Evolutionary conservation across 1,140 invertebrate species (phyloP).

Genomic region (Bombus pascuorum): DNA sequence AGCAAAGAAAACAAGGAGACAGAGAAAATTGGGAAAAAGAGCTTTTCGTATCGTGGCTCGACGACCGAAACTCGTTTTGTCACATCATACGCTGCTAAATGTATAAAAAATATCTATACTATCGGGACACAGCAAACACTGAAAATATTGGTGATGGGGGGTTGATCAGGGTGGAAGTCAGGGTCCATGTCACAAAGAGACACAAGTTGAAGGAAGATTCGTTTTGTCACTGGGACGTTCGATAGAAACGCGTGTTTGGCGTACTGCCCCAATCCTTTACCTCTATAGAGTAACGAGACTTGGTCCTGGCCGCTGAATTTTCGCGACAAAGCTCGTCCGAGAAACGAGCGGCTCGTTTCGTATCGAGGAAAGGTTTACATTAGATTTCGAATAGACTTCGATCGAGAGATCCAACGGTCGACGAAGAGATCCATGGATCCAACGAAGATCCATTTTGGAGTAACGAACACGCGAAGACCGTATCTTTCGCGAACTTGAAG

Average conservation of each 20-base stretch:
- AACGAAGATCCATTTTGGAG: not conserved
- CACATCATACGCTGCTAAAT: slow-evolving; percentile 73
- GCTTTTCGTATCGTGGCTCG: slow-evolving; percentile 17
- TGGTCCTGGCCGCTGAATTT: not conserved
- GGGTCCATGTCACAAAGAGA: slow-evolving; percentile 67
- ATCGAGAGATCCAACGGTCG: slow-evolving; percentile 15
- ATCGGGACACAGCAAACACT: slow-evolving; percentile 80
- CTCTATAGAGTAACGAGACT: not conserved
- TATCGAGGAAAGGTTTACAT: slow-evolving; percentile 64
- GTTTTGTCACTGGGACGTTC: too few species aligned
- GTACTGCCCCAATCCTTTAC: slow-evolving; percentile 17
- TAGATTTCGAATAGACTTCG: slow-evolving; percentile 53
- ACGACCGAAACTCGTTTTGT: slow-evolving; percentile 71
- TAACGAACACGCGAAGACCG: not conserved
- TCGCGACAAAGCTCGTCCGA: not conserved
- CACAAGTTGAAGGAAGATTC: slow-evolving; percentile 49
- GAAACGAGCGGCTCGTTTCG: not conserved
- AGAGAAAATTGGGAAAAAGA: slow-evolving; percentile 20
- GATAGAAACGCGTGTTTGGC: not conserved
- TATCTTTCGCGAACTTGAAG: not conserved
- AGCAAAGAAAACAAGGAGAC: slow-evolving; percentile 33
- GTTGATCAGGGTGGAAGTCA: slow-evolving; percentile 59
- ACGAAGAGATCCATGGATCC: slow-evolving; percentile 9
- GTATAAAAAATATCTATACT: slow-evolving; percentile 77
- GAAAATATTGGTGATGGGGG: slow-evolving; percentile 74